Conservation (phyloP, 2,113 vertebrate genomes). For the Apteryx owenii region DNA sequence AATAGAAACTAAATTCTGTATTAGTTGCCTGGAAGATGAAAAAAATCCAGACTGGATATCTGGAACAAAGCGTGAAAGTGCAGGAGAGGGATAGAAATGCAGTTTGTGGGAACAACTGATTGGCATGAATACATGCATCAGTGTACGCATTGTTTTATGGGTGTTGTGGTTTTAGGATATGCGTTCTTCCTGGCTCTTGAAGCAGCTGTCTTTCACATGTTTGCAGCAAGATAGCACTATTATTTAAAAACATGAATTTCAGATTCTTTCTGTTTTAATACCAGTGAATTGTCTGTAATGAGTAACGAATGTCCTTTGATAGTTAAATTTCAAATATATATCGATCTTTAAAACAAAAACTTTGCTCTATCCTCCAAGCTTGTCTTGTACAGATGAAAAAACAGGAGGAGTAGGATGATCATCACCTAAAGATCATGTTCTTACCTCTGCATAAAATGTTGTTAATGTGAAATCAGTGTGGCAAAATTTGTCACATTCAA, state of each 20-base stretch:
- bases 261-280: background rate
- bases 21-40: background rate
- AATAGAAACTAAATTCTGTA: background rate
- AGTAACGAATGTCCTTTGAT: background rate
- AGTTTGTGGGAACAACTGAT: background rate
- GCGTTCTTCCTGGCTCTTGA: background rate
- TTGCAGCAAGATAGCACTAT: background rate
- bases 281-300: background rate
- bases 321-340: background rate
- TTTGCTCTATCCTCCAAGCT: background rate
- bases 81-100: background rate
- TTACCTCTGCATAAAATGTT: background rate
- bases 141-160: too few relatives aligned
- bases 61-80: background rate
- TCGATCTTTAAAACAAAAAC: background rate
- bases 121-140: background rate
- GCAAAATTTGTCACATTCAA: background rate
- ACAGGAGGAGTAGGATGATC: background rate
- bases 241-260: background rate
- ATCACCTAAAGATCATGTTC: background rate
- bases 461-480: background rate
- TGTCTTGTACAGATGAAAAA: background rate
- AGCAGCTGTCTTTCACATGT: background rate
- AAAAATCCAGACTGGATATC: background rate
- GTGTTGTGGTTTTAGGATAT: background rate